Percentiles rank a stretch among this genome's conserved stretches.
Conservation (phyloP, 2,797 vertebrate genomes). For the Staurois parvus region DNA sequence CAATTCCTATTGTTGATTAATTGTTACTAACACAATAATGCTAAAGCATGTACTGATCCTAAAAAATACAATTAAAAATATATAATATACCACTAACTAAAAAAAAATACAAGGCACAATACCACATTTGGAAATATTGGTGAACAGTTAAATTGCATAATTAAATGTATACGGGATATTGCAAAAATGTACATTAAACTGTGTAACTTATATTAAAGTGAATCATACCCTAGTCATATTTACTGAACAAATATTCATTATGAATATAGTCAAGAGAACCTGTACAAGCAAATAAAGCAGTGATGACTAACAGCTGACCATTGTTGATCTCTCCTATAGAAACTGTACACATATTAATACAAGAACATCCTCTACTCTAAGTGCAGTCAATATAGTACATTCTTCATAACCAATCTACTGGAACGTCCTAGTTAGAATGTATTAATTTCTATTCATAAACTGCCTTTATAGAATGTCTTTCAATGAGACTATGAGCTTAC, state of each 20-base stretch:
- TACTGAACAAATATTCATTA: slow-evolving; percentile 33
- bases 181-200: too few species aligned
- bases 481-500: neutral
- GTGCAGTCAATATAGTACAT: neutral
- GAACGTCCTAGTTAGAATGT: neutral
- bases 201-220: neutral
- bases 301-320: neutral
- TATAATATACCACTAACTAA: too few species aligned
- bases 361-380: neutral
- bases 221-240: neutral
- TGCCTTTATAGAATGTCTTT: neutral
- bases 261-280: neutral
- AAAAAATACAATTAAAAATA: too few species aligned
- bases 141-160: neutral
- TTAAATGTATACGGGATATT: too few species aligned
- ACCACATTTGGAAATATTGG: neutral
- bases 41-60: too few species aligned
- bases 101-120: neutral
- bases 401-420: neutral
- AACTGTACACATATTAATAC: slow-evolving; percentile 15
- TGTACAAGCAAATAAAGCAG: neutral
- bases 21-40: too few species aligned
- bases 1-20: too few species aligned
- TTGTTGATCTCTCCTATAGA: slow-evolving; percentile 15
- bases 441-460: neutral